Evolutionary conservation across 2,113 vertebrate species (phyloP), one percentile per base, ranked within the genome.

Genomic region (Oryzias celebensis): DNA sequence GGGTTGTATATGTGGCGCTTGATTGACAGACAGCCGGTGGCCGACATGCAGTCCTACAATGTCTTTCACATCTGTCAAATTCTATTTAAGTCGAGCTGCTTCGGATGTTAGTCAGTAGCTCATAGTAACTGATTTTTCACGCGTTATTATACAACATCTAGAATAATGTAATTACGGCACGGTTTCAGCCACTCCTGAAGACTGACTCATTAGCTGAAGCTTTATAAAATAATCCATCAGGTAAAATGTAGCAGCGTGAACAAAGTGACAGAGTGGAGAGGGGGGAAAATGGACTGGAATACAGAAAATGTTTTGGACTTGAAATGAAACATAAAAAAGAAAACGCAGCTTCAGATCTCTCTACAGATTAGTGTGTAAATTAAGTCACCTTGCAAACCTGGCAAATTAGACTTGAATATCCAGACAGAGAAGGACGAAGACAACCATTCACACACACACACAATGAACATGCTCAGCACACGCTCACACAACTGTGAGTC

Each of bases 11-110:
- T 57, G 51, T 18, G 49, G 15, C 5, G 49, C 36, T 43, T 80
- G 75, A 84, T 75, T 90, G 88, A 87, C 82, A 75, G 84, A 76
- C 79, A 85, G 81, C 65, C 16, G 41, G 66, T 62, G 75, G 73
- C 78, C 45, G 53, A 80, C 63, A 71, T 71, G 66, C 52, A 24
- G 68, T 81, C 71, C 84, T 62, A 55, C 46, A 65, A 68, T 72
- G 86, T 86, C 80, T 73, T 81, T 88, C 71, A 78, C 65, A 68
- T 83, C 85, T 84, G 83, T 87, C 83, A 82, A 75, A 62, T 60
- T 81, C 65, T 57, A 65, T 85, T 85, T 70, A 57, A 77, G 65
- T 28, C 63, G 49, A 49, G 47, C 53, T 52, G 78, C 52, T 62
- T 71, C 41, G 71, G 75, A 62, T 68, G 78, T 87, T 80, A 80